These are phyloP conservation scores for Lasiurus borealis DNA, from an alignment of 2,113 vertebrate species.

Conservation along the genomic window DNA sequence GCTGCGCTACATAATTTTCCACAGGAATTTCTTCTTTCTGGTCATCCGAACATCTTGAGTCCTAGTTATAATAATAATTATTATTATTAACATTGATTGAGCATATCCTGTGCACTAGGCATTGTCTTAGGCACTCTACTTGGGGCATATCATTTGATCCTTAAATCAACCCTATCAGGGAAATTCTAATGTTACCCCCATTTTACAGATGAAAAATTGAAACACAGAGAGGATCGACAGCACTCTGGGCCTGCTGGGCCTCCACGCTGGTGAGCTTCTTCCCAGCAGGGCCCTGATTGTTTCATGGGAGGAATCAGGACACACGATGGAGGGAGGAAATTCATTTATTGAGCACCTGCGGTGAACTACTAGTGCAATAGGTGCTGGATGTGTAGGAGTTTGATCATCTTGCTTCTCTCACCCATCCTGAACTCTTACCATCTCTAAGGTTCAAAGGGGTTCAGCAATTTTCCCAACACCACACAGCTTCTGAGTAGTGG, in stretches of 20 bases:
- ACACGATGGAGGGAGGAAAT: background rate
- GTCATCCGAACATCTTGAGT: slow-evolving; percentile 89
- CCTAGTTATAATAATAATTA: slow-evolving; percentile 75
- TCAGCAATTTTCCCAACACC: background rate
- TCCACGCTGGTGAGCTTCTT: slow-evolving; percentile 68
- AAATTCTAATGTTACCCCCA: background rate
- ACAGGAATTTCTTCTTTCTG: slow-evolving; percentile 91
- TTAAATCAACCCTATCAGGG: background rate
- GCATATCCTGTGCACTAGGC: background rate
- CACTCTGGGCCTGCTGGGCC: background rate
- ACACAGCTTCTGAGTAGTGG: background rate
- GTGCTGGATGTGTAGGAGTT: background rate
- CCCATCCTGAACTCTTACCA: background rate
- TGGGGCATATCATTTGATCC: background rate
- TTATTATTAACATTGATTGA: background rate
- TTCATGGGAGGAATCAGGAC: background rate
- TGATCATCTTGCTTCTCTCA: background rate
- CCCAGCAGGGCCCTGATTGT: slow-evolving; percentile 44
- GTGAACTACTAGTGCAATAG: background rate
- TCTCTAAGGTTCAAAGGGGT: background rate
- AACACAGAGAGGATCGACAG: slow-evolving; percentile 17
- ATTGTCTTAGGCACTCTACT: background rate
- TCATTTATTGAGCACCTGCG: background rate
- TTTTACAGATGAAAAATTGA: slow-evolving; percentile 18
- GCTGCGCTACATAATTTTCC: slow-evolving; percentile 94